Percentiles rank a stretch among this genome's conserved stretches.
These are phyloP conservation scores for Crossaster papposus DNA, from an alignment of 53 echinoderm and acorn worm genomes.

Conservation along the genomic window DNA sequence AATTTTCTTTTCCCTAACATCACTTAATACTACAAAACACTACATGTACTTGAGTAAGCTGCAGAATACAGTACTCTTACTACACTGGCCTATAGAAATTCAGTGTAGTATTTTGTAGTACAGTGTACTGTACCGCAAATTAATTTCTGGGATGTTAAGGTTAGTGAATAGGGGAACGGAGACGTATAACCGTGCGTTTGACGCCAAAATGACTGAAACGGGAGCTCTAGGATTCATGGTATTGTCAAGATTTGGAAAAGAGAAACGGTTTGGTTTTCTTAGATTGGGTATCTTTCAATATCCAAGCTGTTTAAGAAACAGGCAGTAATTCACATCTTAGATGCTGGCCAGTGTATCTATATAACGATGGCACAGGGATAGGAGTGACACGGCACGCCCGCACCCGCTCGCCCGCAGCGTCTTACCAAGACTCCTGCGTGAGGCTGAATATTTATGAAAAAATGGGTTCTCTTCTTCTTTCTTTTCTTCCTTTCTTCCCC, in stretches of 20 bases:
- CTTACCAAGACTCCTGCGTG: conserved; percentile 22
- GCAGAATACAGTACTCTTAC: no score
- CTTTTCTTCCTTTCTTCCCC: background rate
- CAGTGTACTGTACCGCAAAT: no score
- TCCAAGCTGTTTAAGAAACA: conserved; percentile 41
- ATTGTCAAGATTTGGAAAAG: conserved; percentile 19
- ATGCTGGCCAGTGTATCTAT: conserved; percentile 38
- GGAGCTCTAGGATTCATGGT: conserved; percentile 21
- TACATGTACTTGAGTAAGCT: no score
- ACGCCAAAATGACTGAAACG: background rate
- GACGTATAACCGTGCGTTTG: conserved; percentile 25
- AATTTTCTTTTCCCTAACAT: background rate
- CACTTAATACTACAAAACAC: no score
- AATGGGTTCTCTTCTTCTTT: background rate
- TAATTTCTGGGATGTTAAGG: background rate
- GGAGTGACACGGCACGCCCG: conserved; percentile 44
- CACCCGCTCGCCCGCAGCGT: conserved; percentile 7
- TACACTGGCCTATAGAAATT: no score
- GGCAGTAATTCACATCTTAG: conserved; percentile 28
- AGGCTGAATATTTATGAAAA: conserved; percentile 35
- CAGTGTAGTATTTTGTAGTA: no score
- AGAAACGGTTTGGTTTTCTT: background rate
- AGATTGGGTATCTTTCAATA: conserved; percentile 3
- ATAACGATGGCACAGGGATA: background rate
- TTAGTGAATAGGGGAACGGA: background rate